Conservation (phyloP, 1,140 invertebrate species). For the Piezodorus guildinii region DNA sequence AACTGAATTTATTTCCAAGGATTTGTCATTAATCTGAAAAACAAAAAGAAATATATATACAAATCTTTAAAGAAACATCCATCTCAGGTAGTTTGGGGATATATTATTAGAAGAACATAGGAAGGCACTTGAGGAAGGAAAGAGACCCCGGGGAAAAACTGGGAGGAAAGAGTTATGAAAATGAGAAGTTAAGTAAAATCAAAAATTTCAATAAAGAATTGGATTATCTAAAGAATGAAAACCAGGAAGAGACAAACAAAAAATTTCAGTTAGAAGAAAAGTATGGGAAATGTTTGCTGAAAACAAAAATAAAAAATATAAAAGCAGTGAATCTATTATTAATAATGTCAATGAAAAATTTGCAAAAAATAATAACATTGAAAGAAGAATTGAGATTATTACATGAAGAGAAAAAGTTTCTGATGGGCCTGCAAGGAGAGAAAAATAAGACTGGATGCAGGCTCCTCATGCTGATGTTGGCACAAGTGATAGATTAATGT, state of each 20-base stretch:
- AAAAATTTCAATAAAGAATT: constrained; percentile 6
- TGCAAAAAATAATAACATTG: constrained; percentile 12
- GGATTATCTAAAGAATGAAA: constrained; percentile 1
- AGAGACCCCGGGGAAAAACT: no score
- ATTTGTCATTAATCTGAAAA: not conserved
- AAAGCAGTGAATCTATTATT: not conserved
- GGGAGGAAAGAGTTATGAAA: no score
- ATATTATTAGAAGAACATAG: no score
- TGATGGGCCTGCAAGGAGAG: no score
- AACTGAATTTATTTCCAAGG: not conserved
- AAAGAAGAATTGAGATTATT: not conserved
- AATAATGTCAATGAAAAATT: constrained; percentile 14
- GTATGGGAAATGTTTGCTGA: not conserved
- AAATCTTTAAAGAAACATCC: not conserved
- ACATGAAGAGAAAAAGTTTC: not conserved
- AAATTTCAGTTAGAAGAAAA: constrained; percentile 1
- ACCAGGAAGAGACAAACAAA: not conserved
- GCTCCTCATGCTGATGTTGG: no score
- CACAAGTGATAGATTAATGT: no score
- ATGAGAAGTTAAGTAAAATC: not conserved
- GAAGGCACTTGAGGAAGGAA: no score
- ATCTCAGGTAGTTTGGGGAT: no score
- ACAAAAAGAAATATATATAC: not conserved
- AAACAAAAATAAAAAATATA: not conserved
- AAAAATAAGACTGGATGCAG: no score